Evolutionary conservation across 2,888 invertebrate species (phyloP).

Genomic region (Aplocera efformata): DNA sequence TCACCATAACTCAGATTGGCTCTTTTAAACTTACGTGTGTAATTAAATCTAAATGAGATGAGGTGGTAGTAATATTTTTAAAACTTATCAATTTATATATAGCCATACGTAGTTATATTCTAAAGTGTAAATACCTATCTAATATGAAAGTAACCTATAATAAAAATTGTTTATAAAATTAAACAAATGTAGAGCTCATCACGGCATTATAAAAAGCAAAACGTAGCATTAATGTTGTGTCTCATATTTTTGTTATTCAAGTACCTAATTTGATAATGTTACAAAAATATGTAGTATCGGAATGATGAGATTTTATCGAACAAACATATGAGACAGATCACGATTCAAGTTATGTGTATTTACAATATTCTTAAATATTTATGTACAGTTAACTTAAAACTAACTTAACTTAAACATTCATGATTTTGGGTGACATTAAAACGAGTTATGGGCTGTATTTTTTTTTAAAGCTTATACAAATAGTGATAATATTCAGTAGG

Average conservation of each 20-base stretch:
- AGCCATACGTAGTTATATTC: conserved; percentile 1
- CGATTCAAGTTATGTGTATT: conserved; percentile 2
- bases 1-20: background rate
- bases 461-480: too few species aligned
- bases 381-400: conserved; percentile 11
- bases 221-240: conserved; percentile 5
- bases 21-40: conserved; percentile 8
- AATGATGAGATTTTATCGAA: conserved; percentile 5
- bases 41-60: conserved; percentile 14
- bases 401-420: background rate
- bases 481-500: too few species aligned
- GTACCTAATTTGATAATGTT: background rate
- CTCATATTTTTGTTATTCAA: conserved; percentile 6
- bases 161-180: conserved; percentile 13
- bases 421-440: too few species aligned
- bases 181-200: conserved; percentile 10
- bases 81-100: conserved; percentile 7
- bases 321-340: conserved; percentile 14
- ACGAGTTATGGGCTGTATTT: too few species aligned
- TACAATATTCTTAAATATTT: conserved; percentile 15
- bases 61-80: conserved; percentile 7
- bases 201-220: conserved; percentile 3
- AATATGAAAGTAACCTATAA: background rate
- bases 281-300: background rate
- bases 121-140: background rate